These are phyloP conservation scores for Neocrepidodera transversa DNA, from an alignment of 2,888 invertebrate species.

Conservation along the genomic window DNA sequence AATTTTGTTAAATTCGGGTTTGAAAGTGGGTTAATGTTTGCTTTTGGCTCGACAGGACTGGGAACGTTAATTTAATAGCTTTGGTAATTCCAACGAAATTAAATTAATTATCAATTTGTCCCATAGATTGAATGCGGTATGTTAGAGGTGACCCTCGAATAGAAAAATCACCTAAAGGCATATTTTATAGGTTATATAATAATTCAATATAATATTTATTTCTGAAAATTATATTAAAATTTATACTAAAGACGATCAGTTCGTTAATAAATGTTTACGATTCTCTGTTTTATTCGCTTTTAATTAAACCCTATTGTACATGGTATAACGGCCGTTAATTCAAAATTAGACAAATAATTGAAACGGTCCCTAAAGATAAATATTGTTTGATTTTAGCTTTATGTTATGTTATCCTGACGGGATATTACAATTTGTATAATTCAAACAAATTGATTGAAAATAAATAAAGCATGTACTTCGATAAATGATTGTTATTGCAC, in stretches of 20 bases:
- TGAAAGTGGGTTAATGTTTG: conserved; percentile 35
- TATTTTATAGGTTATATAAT: neutral
- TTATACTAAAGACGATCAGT: too few species aligned
- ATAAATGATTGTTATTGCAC: conserved; percentile 7
- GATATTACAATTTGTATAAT: conserved; percentile 14
- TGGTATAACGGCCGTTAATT: neutral
- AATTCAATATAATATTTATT: too few species aligned
- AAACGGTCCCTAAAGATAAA: conserved; percentile 7
- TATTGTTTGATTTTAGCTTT: neutral
- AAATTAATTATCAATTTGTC: neutral
- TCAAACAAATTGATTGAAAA: conserved; percentile 13
- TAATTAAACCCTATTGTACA: neutral
- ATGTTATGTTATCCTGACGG: neutral
- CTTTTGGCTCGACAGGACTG: conserved; percentile 7
- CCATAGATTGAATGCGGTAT: neutral
- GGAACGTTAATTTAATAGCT: neutral
- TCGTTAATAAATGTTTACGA: too few species aligned
- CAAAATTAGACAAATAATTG: conserved; percentile 6
- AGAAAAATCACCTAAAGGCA: neutral
- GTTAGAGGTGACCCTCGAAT: neutral
- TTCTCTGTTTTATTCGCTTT: too few species aligned
- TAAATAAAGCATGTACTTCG: conserved; percentile 7
- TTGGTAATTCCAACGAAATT: neutral
- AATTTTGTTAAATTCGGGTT: conserved; percentile 31
- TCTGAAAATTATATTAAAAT: too few species aligned